Evolutionary conservation across 1,140 invertebrate genomes (phyloP), one percentile per base, ranked within the genome.

Genomic region (Augochlora pura): DNA sequence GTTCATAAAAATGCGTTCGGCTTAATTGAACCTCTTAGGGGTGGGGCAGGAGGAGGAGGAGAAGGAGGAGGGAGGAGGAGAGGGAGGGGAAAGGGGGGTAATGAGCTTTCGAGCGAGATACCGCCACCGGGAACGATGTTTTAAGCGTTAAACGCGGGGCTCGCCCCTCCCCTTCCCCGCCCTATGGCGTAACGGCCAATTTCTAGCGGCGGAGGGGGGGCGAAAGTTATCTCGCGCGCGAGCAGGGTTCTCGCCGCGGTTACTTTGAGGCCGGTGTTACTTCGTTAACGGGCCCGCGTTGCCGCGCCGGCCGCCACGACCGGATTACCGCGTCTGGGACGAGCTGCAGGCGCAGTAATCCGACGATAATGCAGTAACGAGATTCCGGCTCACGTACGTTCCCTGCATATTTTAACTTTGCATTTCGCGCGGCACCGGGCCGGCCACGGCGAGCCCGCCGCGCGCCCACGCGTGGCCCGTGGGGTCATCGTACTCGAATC

Each of bases 341-440:
- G 87, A 85, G 80, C 86, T 73, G 80, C 78, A 81, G 84, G 84
- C 78, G 42, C 73, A 72, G 80, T 88, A 88, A 89, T 90, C 82
- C 84, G 89, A 46, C 54, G 72, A 70, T 88, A 89, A 90, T 86
- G 83, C 87, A 88, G 82, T 86, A 86, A 85, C 81, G 60, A 91
- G 91, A 91, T 92, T 92, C 91, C 42, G 70, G 57, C 79, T 84
- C 91, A 90, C 89, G 91, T 91, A 90, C 90, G 87, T 89, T 90
- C 77, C 81, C 81, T 86, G 91, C 88, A 92, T 92, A 92, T 93
- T 92, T 93, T 90, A 92, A 91, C 86, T 87, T 87, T 80, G 85
- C 88, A 89, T 90, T 90, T 90, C 78, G 39, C 70, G 6, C n/a
- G n/a, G n/a, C n/a, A 23, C 60, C 68, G 27, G 78, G 18, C 54